These are phyloP conservation scores for Leptinotarsa lineolata DNA, from an alignment of 1,140 invertebrate species.

Conservation along the genomic window DNA sequence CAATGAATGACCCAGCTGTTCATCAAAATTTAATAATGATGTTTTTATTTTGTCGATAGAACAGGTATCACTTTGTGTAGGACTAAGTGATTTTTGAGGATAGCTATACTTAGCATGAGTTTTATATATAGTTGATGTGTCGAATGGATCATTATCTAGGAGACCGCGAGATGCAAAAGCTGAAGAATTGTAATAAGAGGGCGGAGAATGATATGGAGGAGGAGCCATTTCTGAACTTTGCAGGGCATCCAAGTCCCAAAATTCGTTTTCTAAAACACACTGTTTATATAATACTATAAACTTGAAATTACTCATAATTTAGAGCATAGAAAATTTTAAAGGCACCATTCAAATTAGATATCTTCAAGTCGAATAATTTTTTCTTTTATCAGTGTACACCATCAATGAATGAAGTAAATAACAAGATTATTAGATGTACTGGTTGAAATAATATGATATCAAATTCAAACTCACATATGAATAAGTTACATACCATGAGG, in stretches of 20 bases:
- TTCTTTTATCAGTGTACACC: too few species aligned
- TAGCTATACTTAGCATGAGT: slow-evolving; percentile 31
- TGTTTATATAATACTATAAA: too few species aligned
- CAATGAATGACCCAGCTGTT: neutral
- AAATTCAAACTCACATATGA: slow-evolving; percentile 17
- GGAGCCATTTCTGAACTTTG: slow-evolving; percentile 52
- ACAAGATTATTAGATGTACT: too few species aligned
- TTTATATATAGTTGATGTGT: slow-evolving; percentile 57
- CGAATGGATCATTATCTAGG: slow-evolving; percentile 62
- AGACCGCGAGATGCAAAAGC: slow-evolving; percentile 19
- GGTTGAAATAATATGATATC: too few species aligned
- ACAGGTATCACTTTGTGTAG: neutral
- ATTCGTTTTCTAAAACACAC: slow-evolving; percentile 2
- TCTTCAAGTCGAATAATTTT: too few species aligned
- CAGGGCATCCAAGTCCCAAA: slow-evolving; percentile 31
- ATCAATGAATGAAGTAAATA: too few species aligned
- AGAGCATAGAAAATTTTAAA: neutral
- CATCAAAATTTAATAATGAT: neutral
- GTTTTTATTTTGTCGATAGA: neutral
- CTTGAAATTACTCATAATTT: slow-evolving; percentile 13
- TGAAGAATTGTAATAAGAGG: slow-evolving; percentile 57
- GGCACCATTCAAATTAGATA: neutral
- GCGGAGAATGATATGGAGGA: slow-evolving; percentile 60
- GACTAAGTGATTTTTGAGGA: neutral
- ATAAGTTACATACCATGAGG: slow-evolving; percentile 51